Evolutionary conservation across 64 coral and sea anemone species (phyloP), one percentile per base, ranked within the genome.

Genomic region (Catalaphyllia jardinei): DNA sequence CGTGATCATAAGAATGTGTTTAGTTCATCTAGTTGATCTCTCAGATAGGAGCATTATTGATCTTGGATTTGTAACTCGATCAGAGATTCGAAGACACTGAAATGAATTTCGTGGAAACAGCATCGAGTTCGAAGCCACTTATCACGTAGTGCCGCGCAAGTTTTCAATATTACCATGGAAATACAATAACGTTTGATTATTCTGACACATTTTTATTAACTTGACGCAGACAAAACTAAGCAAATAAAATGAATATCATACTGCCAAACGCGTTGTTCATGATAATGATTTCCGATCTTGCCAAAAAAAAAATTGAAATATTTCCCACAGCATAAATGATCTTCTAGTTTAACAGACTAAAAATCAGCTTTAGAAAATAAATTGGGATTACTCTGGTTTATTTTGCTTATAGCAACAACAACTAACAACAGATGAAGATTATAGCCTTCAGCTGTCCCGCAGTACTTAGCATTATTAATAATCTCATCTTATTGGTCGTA

Each of bases 161-260:
- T 52, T 46, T 16, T 60, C 16, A 29, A n/a, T 71, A 71, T 85
- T 67, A 39, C 81, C 81, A 85, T 85, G 81, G 81, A 85, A 85
- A 85, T n/a, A n/a, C n/a, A n/a, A n/a, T 85, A 28, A 13, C 39
- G 22, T 20, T 46, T 83, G 29, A 83, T 67, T 25, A 69, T 69
- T 83, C 33, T 83, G 62, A 83, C 79, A 83, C 80, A 83, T 85
- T 69, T 85, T 63, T 71, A 67, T 46, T 69, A 38, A 24, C 81
- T 64, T 64, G 81, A 85, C 81, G 39, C 20, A 71, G 22, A 71
- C 15, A 49, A 51, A 85, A 24, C 62, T 64, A 85, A 67, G 63
- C 50, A 46, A 85, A 85, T 22, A 85, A 85, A 69, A 46, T 85
- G 31, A 71, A 71, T 85, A 85, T 50, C 62, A 85, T 71, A 85